phyloP scores from a whole-genome alignment of 2,888 invertebrate genomes.

The Elysia crispata region DNA sequence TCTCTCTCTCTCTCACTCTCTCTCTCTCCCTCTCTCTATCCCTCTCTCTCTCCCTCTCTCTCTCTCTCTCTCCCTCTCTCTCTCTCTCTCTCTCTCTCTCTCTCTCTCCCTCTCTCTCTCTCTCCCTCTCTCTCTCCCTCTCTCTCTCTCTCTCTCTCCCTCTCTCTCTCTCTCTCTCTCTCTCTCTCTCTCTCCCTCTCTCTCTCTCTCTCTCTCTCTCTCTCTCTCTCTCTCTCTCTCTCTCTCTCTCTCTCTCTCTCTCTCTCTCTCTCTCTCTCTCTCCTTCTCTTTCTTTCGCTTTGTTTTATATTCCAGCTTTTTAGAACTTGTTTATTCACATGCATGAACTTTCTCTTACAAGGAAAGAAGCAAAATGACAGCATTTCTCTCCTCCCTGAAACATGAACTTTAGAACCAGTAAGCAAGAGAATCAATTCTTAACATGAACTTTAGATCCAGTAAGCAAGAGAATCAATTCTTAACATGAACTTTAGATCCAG shows the following conservation, averaged over 20 bases:
- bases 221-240: not conserved
- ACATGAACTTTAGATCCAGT: too few relatives aligned
- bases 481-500: too few relatives aligned
- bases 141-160: not conserved
- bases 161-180: too few relatives aligned
- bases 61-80: not conserved
- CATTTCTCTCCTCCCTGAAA: too few relatives aligned
- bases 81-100: not conserved
- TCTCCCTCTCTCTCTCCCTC: not conserved
- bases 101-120: not conserved
- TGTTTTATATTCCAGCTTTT: too few relatives aligned
- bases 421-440: too few relatives aligned
- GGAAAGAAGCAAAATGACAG: too few relatives aligned
- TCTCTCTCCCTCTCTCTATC: slow-evolving; percentile 10
- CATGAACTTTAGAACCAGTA: too few relatives aligned
- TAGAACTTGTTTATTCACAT: too few relatives aligned
- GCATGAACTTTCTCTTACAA: too few relatives aligned
- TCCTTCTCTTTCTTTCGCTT: not conserved
- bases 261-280: slow-evolving; percentile 22
- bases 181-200: not conserved
- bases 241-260: not conserved
- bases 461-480: too few relatives aligned
- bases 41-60: not conserved
- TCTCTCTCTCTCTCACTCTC: slow-evolving; percentile 14
- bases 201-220: slow-evolving; percentile 13